Conservation (phyloP, 2,113 vertebrate species). For the Platysteira castanea region DNA sequence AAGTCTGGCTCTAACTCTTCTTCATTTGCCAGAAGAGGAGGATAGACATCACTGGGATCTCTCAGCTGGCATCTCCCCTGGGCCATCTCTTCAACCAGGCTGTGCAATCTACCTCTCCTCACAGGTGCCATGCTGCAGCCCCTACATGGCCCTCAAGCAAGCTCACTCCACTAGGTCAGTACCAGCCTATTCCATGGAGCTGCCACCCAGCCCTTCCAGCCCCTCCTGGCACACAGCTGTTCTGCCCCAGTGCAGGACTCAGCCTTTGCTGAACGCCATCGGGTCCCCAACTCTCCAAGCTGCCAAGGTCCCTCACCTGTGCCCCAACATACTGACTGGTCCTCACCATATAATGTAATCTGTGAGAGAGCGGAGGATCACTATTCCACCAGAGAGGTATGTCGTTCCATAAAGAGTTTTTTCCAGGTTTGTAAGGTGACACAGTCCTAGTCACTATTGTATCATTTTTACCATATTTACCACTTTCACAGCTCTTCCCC, state of each 20-base stretch:
- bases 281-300: background rate
- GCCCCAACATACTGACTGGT: fast-evolving
- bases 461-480: background rate
- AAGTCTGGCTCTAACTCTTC: background rate
- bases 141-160: fast-evolving
- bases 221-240: background rate
- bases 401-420: background rate
- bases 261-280: background rate
- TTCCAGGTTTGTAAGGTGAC: background rate
- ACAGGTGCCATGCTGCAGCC: background rate
- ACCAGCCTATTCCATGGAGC: background rate
- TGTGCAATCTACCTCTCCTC: background rate
- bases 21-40: background rate
- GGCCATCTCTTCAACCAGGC: background rate
- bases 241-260: background rate
- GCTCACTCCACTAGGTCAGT: background rate
- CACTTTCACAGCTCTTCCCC: background rate
- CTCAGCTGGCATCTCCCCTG: background rate
- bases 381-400: background rate
- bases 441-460: background rate
- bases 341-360: background rate
- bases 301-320: background rate
- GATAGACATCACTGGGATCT: background rate
- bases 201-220: background rate
- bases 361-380: background rate